Conservation (phyloP, 64 coral and sea anemone genomes). For the Montipora foliosa region DNA sequence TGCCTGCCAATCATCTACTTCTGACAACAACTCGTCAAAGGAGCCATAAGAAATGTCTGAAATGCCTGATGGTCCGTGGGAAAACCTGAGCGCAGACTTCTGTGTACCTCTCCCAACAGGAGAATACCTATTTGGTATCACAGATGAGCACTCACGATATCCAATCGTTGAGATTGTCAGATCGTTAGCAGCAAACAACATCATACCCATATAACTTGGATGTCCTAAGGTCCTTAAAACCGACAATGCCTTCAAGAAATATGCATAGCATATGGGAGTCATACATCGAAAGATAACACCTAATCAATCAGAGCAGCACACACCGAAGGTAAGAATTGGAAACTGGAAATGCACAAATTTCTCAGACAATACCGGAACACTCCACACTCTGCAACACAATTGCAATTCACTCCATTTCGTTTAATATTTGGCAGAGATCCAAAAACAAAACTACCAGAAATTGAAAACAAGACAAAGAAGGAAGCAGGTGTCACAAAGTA, state of each 20-base stretch:
- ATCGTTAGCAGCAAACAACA: background rate
- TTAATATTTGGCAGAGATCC: constrained; percentile 12
- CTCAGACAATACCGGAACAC: background rate
- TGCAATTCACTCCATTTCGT: background rate
- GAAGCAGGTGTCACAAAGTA: no score
- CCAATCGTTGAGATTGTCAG: constrained; percentile 50
- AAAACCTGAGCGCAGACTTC: constrained; percentile 47
- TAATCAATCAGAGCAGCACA: constrained; percentile 5
- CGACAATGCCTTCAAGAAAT: background rate
- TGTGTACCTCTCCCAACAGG: constrained; percentile 38
- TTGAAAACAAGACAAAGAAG: background rate
- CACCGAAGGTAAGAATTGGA: background rate
- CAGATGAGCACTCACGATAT: constrained; percentile 50
- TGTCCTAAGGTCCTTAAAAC: background rate
- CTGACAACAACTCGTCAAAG: no score
- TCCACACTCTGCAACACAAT: background rate
- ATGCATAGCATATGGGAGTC: background rate
- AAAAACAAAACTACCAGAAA: background rate
- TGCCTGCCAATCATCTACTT: no score
- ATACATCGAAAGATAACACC: constrained; percentile 43
- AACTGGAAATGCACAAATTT: background rate
- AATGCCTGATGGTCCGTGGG: constrained; percentile 28
- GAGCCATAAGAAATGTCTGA: constrained; percentile 48
- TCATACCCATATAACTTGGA: background rate
- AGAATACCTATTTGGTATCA: constrained; percentile 52